phyloP scores from a whole-genome alignment of 2,113 vertebrate genomes.

The Sebastes fasciatus region DNA sequence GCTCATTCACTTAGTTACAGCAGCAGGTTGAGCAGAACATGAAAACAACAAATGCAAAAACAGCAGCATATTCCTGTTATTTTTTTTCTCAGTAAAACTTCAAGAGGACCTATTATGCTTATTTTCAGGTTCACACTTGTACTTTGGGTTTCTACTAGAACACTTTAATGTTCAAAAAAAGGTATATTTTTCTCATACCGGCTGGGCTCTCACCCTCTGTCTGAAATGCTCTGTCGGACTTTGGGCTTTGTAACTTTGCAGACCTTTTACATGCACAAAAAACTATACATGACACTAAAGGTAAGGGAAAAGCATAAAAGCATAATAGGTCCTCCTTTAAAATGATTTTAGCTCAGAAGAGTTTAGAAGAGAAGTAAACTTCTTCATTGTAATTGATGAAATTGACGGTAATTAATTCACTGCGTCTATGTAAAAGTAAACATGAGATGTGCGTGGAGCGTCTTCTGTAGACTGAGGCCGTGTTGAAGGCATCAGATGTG shows the following conservation, averaged over 20 bases:
- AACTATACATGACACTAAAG: too few species aligned
- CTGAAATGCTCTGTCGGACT: too few species aligned
- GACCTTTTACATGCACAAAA: too few species aligned
- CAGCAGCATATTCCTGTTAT: not conserved
- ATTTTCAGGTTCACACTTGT: too few species aligned
- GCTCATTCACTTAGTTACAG: not conserved
- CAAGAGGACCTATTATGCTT: too few species aligned
- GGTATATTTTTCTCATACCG: too few species aligned
- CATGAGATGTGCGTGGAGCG: not conserved
- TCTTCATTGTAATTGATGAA: not conserved
- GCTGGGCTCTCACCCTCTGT: too few species aligned
- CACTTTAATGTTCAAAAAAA: too few species aligned
- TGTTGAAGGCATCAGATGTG: not conserved
- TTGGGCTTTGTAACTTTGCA: too few species aligned
- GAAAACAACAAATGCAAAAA: slow-evolving; percentile 8
- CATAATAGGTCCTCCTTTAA: too few species aligned
- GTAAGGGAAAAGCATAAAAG: too few species aligned
- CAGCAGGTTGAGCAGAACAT: not conserved
- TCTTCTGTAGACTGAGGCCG: not conserved
- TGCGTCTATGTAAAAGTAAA: not conserved
- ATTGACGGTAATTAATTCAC: not conserved
- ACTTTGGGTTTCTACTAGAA: too few species aligned
- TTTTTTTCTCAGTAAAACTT: not conserved
- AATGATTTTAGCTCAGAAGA: not conserved
- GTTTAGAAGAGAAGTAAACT: not conserved